Evolutionary conservation across 2,888 invertebrate species (phyloP).

Genomic region (Teleogryllus oceanicus): DNA sequence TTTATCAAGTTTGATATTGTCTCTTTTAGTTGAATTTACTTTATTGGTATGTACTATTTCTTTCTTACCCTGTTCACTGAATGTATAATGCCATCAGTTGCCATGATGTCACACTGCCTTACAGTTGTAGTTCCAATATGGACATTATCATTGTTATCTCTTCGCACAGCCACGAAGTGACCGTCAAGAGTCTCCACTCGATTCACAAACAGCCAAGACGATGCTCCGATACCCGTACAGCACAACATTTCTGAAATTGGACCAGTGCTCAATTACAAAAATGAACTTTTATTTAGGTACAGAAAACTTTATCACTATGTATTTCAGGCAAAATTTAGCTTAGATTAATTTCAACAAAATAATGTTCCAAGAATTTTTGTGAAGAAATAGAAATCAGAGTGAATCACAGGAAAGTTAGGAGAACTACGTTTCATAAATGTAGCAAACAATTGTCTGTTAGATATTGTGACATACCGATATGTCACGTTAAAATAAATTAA

Average conservation of each 20-base stretch:
- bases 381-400: too few relatives aligned
- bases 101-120: conserved; percentile 45
- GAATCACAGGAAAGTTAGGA: too few relatives aligned
- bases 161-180: conserved; percentile 43
- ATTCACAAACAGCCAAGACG: conserved; percentile 45
- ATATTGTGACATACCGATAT: too few relatives aligned
- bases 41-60: neutral
- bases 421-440: too few relatives aligned
- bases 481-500: too few relatives aligned
- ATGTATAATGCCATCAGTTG: conserved; percentile 46
- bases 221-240: conserved; percentile 47
- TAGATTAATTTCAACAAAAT: too few relatives aligned
- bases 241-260: conserved; percentile 44
- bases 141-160: conserved; percentile 42
- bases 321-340: neutral
- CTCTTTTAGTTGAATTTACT: neutral
- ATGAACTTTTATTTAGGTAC: neutral
- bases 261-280: neutral
- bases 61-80: conserved; percentile 43
- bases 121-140: conserved; percentile 45
- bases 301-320: neutral
- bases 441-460: too few relatives aligned
- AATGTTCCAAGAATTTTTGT: too few relatives aligned
- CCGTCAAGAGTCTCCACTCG: conserved; percentile 45
- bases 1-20: neutral